Evolutionary conservation across 2,113 vertebrate genomes (phyloP), one percentile per base, ranked within the genome.

Genomic region (Pycnonotus jocosus): DNA sequence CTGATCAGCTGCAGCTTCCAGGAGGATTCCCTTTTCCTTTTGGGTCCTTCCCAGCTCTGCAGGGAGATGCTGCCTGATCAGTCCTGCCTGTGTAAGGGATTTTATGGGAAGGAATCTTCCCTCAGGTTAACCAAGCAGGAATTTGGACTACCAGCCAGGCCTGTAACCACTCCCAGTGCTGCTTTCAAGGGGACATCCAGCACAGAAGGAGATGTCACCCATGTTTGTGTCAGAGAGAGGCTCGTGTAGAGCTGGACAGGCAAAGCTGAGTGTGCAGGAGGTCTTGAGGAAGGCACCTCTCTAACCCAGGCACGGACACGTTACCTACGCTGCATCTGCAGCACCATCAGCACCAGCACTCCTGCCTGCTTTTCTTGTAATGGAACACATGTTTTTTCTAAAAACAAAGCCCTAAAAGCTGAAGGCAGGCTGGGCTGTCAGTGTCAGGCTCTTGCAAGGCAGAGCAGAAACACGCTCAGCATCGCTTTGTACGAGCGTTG

Each of bases 221-320:
- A 11, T 35, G 22, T 42, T 64, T 15, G 15, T 87, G 48, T 5
- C 45, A 70, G 42, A 56, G 15, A 44, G 42, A 33, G 91, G 45
- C 45, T 74, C 35, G 0, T 0, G 12, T 0, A 24, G 28, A 81
- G 18, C 44, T 40, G 30, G 53, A 82, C 17, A 12, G 30, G 18
- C 56, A 38, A 31, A 84, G 51, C 27, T 56, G 61, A 58, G n/a
- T 0, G 0, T 5, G 44, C 19, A 78, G 51, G 45, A 92, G 25
- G 37, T 15, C 54, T 54, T 30, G 54, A 44, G 42, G 47, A 66
- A 80, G 7, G 15, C 19, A n/a, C 14, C 24, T 4, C 10, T 45
- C 71, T 70, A 51, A 57, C 9, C 7, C 51, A 44, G 28, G 17
- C 18, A 48, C 2, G 18, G 1, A 7, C 53, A 42, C 1, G 1